A percentile compares a stretch with the other conserved stretches of the same genome.
These are phyloP conservation scores for Lytechinus variegatus DNA, from an alignment of 35 echinoderm and acorn worm species.

Conservation along the genomic window DNA sequence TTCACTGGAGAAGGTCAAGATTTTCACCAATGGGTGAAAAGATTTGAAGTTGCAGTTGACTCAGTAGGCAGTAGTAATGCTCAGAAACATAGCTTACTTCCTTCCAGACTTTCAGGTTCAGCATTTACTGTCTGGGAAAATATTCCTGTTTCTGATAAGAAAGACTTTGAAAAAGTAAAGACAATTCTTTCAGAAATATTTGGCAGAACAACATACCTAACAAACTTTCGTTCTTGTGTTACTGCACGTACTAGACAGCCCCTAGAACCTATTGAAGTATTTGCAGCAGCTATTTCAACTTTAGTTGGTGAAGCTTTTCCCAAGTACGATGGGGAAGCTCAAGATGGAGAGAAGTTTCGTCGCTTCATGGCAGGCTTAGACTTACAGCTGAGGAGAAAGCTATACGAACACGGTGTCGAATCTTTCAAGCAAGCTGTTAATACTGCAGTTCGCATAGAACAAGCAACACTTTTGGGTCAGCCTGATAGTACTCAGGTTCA, in stretches of 20 bases:
- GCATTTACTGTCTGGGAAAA: too few species aligned
- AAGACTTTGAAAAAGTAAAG: too few species aligned
- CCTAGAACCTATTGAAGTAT: slow-evolving; percentile 41
- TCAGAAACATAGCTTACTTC: too few species aligned
- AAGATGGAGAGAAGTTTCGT: slow-evolving; percentile 47
- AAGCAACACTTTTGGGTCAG: slow-evolving; percentile 23
- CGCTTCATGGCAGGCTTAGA: slow-evolving; percentile 56
- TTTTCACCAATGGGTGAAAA: too few species aligned
- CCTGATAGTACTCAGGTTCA: background rate
- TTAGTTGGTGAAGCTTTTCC: slow-evolving; percentile 51
- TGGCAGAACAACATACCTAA: too few species aligned
- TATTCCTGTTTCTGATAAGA: too few species aligned
- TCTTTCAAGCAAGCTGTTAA: background rate
- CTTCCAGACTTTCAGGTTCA: too few species aligned
- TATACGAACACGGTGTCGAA: slow-evolving; percentile 45
- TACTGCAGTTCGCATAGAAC: background rate
- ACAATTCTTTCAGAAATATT: too few species aligned
- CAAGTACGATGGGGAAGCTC: slow-evolving; percentile 22
- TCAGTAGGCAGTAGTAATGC: too few species aligned
- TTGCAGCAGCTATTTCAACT: slow-evolving; percentile 4
- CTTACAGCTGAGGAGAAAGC: slow-evolving; percentile 13
- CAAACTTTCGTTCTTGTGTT: background rate
- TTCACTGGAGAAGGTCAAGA: too few species aligned
- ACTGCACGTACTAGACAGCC: background rate
- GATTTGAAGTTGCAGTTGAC: too few species aligned